Conservation (phyloP, 2,113 vertebrate genomes). For the Natator depressus region DNA sequence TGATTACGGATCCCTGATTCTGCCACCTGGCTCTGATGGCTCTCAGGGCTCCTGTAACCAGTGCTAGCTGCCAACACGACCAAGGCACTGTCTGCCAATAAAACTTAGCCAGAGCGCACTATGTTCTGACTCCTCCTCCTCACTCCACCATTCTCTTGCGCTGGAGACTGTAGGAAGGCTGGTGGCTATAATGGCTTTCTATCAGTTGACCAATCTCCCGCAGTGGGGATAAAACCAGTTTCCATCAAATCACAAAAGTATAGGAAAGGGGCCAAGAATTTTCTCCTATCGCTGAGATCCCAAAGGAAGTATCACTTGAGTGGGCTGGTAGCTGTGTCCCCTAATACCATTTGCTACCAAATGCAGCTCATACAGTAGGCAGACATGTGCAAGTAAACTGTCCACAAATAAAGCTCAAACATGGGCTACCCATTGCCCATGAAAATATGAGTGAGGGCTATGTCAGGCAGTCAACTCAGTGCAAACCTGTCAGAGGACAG, state of each 20-base stretch:
- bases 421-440: constrained; percentile 7
- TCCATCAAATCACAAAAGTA: not conserved
- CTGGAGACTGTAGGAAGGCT: not conserved
- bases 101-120: not conserved
- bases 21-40: not conserved
- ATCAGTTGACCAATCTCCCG: not conserved
- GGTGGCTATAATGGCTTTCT: not conserved
- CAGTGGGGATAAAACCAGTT: not conserved
- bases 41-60: not conserved
- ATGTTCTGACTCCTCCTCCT: not conserved
- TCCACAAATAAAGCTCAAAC: constrained; percentile 46
- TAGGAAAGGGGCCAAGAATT: not conserved
- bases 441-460: constrained; percentile 7
- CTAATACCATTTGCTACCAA: not conserved
- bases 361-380: constrained; percentile 5
- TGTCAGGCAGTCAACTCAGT: not conserved
- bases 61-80: not conserved
- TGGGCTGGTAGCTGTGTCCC: constrained; percentile 11
- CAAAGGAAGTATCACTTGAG: constrained; percentile 27
- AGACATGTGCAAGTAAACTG: constrained; percentile 46
- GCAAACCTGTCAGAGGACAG: constrained; percentile 21
- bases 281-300: not conserved
- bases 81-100: not conserved
- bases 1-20: not conserved
- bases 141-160: not conserved